Conservation (phyloP, 1,140 invertebrate genomes). For the Drosophila dunni region DNA sequence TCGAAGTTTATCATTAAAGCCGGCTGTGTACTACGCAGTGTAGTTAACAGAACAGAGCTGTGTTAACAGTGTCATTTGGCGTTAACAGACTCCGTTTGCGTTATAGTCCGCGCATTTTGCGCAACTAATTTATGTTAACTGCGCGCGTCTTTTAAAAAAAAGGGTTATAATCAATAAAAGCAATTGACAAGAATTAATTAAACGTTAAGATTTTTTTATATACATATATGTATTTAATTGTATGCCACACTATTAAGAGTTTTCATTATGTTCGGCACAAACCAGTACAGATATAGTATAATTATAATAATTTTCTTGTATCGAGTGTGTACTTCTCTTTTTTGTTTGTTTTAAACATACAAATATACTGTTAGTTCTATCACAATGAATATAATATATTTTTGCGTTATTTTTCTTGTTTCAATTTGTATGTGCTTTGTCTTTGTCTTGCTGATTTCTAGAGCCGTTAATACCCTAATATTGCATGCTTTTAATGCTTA, state of each 20-base stretch:
- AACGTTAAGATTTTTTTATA: background rate
- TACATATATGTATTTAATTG: slow-evolving; percentile 32
- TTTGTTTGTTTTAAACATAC: slow-evolving; percentile 61
- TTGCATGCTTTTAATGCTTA: slow-evolving; percentile 37
- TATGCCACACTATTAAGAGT: slow-evolving; percentile 27
- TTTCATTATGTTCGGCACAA: slow-evolving; percentile 28
- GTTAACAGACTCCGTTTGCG: too few relatives aligned
- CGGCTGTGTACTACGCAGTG: background rate
- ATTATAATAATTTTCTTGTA: slow-evolving; percentile 42
- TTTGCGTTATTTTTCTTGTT: slow-evolving; percentile 31
- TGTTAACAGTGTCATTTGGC: background rate
- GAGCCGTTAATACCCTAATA: slow-evolving; percentile 8
- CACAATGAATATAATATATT: slow-evolving; percentile 69
- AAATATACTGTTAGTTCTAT: slow-evolving; percentile 74
- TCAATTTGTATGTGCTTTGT: slow-evolving; percentile 43
- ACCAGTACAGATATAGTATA: slow-evolving; percentile 1
- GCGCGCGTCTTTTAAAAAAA: too few relatives aligned
- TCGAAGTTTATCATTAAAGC: background rate
- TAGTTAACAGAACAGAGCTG: too few relatives aligned
- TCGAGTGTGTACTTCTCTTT: slow-evolving; percentile 20
- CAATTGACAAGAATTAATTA: too few relatives aligned
- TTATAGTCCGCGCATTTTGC: too few relatives aligned
- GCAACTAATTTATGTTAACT: too few relatives aligned
- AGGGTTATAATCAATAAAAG: too few relatives aligned
- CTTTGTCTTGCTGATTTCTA: slow-evolving; percentile 59